Evolutionary conservation across 2,113 vertebrate species (phyloP).

Genomic region (Tangachromis dhanisi): DNA sequence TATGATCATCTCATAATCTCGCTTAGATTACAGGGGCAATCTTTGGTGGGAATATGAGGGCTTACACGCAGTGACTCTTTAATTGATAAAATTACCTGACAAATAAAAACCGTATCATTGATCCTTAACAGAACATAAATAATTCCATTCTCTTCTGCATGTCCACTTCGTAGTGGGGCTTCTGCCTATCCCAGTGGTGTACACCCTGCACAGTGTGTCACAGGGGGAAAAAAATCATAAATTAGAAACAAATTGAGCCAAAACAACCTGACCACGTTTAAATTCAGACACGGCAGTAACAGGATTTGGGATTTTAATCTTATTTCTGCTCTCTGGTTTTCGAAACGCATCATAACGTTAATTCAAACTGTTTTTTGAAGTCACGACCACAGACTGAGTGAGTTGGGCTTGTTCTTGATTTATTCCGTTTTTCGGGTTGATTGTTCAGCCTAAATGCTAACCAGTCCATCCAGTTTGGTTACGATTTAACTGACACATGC

Average conservation of each 20-base stretch:
- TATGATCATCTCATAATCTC: background rate
- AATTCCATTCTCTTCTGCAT: background rate
- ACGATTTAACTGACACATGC: background rate
- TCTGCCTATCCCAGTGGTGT: background rate
- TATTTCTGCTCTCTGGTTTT: background rate
- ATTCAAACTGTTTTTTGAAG: background rate
- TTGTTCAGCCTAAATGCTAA: background rate
- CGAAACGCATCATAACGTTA: background rate
- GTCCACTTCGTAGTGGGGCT: background rate
- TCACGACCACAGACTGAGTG: background rate
- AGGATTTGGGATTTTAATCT: background rate
- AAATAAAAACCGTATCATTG: background rate
- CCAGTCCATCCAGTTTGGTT: background rate
- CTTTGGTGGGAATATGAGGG: background rate
- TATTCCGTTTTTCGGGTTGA: background rate
- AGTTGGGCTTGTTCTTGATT: background rate
- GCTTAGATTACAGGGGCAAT: background rate
- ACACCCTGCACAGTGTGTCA: background rate
- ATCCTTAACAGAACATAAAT: background rate
- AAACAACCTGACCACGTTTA: background rate
- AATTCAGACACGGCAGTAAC: background rate
- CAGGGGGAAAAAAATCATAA: accelerated
- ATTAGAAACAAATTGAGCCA: background rate
- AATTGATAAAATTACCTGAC: background rate
- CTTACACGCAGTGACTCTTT: background rate